Evolutionary conservation across 2,797 vertebrate genomes (phyloP).

Genomic region (Tiaroga cobitis): DNA sequence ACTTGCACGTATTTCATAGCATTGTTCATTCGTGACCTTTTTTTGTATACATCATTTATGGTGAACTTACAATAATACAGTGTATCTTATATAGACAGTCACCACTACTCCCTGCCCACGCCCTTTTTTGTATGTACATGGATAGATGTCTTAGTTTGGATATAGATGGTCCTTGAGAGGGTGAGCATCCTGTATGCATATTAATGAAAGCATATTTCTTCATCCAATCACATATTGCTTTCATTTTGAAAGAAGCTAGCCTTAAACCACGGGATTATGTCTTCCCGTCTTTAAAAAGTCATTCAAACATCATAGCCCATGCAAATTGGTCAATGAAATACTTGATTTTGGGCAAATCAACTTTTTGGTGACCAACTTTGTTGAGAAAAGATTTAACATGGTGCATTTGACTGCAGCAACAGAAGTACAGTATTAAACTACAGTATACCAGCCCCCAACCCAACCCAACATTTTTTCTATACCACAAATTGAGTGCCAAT

Average conservation of each 20-base stretch:
- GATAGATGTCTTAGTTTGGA: neutral
- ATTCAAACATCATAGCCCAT: neutral
- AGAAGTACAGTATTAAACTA: conserved; percentile 48
- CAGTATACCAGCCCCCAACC: conserved; percentile 46
- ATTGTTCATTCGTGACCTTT: conserved; percentile 40
- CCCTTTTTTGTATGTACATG: neutral
- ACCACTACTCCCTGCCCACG: conserved; percentile 1
- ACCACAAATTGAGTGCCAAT: conserved; percentile 73
- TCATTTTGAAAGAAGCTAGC: conserved; percentile 8
- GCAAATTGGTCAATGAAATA: neutral
- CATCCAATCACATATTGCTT: neutral
- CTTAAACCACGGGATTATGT: conserved; percentile 22
- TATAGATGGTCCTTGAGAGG: neutral
- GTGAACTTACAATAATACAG: conserved; percentile 29
- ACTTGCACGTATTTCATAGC: conserved; percentile 45
- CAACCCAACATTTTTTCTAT: conserved; percentile 53
- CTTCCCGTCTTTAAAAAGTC: conserved; percentile 14
- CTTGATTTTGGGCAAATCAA: neutral
- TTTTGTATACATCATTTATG: conserved; percentile 43
- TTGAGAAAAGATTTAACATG: neutral
- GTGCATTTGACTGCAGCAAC: conserved; percentile 8
- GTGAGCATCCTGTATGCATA: neutral
- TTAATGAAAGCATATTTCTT: conserved; percentile 12
- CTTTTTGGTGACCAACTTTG: neutral
- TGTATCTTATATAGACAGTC: conserved; percentile 36